A percentile compares a stretch with the other conserved stretches of the same genome.
Conservation (phyloP, 2,113 vertebrate species). For the Mellivora capensis region DNA sequence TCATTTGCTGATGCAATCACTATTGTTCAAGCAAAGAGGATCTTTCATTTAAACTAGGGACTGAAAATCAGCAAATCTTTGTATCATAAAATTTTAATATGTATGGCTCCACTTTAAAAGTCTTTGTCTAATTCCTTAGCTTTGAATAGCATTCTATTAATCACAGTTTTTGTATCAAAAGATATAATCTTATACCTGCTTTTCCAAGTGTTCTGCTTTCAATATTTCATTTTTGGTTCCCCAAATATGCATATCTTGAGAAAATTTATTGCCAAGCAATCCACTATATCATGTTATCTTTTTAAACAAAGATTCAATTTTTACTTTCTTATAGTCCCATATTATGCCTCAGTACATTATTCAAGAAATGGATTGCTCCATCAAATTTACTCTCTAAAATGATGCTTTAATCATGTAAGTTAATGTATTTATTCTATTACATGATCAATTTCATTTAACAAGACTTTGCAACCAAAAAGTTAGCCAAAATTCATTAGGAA, state of each 20-base stretch:
- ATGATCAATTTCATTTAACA: not conserved
- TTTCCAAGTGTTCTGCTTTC: not conserved
- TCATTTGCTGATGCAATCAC: not conserved
- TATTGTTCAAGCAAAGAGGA: not conserved
- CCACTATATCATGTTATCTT: not conserved
- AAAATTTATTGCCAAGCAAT: not conserved
- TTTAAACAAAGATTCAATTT: not conserved
- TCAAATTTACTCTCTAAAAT: not conserved
- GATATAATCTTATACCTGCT: not conserved
- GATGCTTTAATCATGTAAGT: not conserved
- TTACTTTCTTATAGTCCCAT: not conserved
- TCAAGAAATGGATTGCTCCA: not conserved
- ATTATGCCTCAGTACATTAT: not conserved
- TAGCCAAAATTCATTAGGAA: not conserved
- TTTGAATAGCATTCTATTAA: not conserved
- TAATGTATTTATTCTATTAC: not conserved
- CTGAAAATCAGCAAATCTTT: not conserved
- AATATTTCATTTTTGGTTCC: not conserved
- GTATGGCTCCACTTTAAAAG: not conserved
- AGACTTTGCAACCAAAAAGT: not conserved
- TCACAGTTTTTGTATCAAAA: not conserved
- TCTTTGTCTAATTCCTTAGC: not conserved
- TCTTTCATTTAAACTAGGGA: not conserved
- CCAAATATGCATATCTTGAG: not conserved
- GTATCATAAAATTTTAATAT: not conserved